These are phyloP conservation scores for Alviniconcha strummeri DNA, from an alignment of 2,888 invertebrate species.

Conservation along the genomic window DNA sequence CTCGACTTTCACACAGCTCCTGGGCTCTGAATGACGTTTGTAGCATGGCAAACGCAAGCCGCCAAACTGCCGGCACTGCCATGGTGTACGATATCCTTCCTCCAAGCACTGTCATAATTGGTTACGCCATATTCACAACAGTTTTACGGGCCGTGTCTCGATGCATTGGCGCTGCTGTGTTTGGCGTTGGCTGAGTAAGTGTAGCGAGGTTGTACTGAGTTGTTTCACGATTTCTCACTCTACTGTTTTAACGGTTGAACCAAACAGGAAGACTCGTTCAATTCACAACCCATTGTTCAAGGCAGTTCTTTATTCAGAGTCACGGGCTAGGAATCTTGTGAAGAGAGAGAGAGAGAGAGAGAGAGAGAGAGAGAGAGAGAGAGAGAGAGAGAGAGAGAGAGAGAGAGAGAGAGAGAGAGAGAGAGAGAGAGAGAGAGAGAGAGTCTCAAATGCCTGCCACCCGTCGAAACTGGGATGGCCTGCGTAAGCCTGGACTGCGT, in stretches of 20 bases:
- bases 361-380: slow-evolving; percentile 8
- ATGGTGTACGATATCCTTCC: too few relatives aligned
- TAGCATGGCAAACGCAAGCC: neutral
- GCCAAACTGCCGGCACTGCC: neutral
- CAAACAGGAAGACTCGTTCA: neutral
- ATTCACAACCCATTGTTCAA: too few relatives aligned
- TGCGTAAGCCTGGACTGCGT: too few relatives aligned
- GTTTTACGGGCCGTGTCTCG: neutral
- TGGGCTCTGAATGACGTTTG: neutral
- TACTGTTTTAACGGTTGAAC: neutral
- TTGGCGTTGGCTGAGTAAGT: neutral
- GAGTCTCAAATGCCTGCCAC: neutral
- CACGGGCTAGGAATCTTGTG: neutral
- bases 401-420: slow-evolving; percentile 21
- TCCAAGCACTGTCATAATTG: too few relatives aligned
- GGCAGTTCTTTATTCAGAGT: neutral
- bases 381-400: neutral
- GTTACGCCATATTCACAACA: too few relatives aligned
- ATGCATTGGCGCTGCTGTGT: neutral
- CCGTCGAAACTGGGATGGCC: too few relatives aligned
- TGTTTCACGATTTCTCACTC: neutral
- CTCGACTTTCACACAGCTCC: neutral
- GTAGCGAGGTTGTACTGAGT: neutral
- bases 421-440: neutral
- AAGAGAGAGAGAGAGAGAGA: slow-evolving; percentile 14